phyloP scores from a whole-genome alignment of 2,797 vertebrate species.

The Pseudochaenichthys georgianus region DNA sequence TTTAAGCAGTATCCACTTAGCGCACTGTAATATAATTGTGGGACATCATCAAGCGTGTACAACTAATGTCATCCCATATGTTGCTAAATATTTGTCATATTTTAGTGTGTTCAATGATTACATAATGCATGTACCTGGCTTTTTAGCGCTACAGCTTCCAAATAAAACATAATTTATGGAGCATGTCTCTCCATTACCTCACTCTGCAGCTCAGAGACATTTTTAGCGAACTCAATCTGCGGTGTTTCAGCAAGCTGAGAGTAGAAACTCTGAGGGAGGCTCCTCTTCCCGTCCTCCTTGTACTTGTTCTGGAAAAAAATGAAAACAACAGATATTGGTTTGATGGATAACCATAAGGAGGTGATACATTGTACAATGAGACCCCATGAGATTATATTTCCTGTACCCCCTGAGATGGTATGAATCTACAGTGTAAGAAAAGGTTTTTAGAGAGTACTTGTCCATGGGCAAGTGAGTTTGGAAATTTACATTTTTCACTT shows the following conservation, averaged over 20 bases:
- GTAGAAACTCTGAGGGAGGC: slow-evolving; percentile 87
- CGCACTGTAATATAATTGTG: too few relatives aligned
- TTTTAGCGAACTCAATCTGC: slow-evolving; percentile 63
- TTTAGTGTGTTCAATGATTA: too few relatives aligned
- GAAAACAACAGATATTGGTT: neutral
- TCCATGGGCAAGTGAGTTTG: too few relatives aligned
- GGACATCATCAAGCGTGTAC: neutral
- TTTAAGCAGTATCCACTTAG: neutral
- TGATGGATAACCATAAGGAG: neutral
- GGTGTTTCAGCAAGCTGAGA: slow-evolving; percentile 76
- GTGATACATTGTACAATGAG: too few relatives aligned
- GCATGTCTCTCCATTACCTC: slow-evolving; percentile 35
- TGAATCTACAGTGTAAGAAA: neutral
- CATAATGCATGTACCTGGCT: too few relatives aligned
- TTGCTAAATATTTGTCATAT: too few relatives aligned
- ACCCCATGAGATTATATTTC: too few relatives aligned
- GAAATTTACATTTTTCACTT: too few relatives aligned
- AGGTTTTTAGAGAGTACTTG: too few relatives aligned
- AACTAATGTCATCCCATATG: neutral
- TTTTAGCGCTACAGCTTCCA: neutral
- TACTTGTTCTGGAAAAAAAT: slow-evolving; percentile 87
- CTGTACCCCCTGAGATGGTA: neutral
- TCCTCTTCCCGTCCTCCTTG: slow-evolving; percentile 83
- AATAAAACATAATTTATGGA: neutral
- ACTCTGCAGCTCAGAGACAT: slow-evolving; percentile 61